Conservation (phyloP, 2,113 vertebrate species). For the Lipotes vexillifer region DNA sequence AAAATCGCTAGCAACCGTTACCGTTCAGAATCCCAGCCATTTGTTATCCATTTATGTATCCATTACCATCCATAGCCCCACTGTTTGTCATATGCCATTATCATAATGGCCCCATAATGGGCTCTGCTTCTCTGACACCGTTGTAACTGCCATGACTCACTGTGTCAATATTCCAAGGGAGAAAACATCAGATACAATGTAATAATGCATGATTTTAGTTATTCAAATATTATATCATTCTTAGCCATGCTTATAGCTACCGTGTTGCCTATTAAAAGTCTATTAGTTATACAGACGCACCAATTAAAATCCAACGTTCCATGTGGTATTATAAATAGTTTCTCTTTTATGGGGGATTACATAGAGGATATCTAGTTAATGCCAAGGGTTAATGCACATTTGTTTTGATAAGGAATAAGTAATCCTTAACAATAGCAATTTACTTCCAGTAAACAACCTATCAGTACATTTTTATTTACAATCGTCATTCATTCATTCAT, state of each 20-base stretch:
- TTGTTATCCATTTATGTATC: slow-evolving; percentile 58
- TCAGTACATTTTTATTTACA: neutral
- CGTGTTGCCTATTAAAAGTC: slow-evolving; percentile 2
- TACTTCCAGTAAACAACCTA: neutral
- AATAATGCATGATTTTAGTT: slow-evolving; percentile 38
- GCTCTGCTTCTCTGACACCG: neutral
- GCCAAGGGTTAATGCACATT: neutral
- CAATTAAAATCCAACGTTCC: neutral
- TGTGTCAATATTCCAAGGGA: neutral
- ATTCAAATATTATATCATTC: slow-evolving; percentile 18
- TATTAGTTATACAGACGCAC: neutral
- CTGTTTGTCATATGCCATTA: slow-evolving; percentile 33
- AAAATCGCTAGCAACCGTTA: slow-evolving; percentile 23
- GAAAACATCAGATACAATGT: neutral
- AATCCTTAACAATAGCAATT: slow-evolving; percentile 7
- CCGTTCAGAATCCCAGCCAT: slow-evolving; percentile 38
- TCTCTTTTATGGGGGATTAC: neutral
- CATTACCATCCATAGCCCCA: slow-evolving; percentile 3
- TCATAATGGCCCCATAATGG: slow-evolving; percentile 21
- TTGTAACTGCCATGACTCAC: slow-evolving; percentile 17
- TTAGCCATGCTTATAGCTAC: neutral
- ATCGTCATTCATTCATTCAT: neutral
- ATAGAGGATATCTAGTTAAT: neutral
- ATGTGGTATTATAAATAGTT: neutral
- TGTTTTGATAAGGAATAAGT: neutral